These are phyloP conservation scores for Psittacula derbiana DNA, from an alignment of 2,797 vertebrate genomes.

Conservation along the genomic window DNA sequence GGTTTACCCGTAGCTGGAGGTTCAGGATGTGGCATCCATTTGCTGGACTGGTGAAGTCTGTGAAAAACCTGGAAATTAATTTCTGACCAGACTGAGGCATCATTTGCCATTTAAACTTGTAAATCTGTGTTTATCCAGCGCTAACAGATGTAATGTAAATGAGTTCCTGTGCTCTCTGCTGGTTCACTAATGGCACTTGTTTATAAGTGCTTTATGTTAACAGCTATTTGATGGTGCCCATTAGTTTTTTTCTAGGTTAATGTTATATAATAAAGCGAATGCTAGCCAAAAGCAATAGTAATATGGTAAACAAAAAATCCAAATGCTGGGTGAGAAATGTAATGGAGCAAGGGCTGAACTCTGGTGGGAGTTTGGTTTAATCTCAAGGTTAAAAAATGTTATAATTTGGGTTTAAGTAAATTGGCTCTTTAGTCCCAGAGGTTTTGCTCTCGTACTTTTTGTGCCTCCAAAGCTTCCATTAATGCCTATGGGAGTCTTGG, in stretches of 20 bases:
- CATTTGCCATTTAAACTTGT: background rate
- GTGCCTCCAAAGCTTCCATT: conserved; percentile 61
- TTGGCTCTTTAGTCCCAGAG: conserved; percentile 57
- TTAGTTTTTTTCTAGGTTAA: conserved; percentile 66
- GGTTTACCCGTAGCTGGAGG: background rate
- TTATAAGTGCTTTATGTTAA: conserved; percentile 71
- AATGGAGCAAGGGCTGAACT: conserved; percentile 21
- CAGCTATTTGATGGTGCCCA: conserved; percentile 69
- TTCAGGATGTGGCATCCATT: background rate
- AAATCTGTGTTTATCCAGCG: conserved; percentile 53
- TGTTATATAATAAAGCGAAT: conserved; percentile 60
- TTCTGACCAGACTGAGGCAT: background rate
- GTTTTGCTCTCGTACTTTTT: conserved; percentile 55
- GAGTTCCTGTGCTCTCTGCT: conserved; percentile 59
- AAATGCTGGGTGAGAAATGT: conserved; percentile 47
- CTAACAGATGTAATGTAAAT: conserved; percentile 50
- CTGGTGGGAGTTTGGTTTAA: conserved; percentile 66
- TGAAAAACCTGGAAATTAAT: conserved; percentile 22
- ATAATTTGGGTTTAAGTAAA: conserved; percentile 69
- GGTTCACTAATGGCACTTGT: conserved; percentile 67
- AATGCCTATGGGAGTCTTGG: conserved; percentile 63
- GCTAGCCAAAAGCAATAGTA: conserved; percentile 61
- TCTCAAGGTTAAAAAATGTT: conserved; percentile 66
- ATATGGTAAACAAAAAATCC: conserved; percentile 53
- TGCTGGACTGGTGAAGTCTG: background rate